Evolutionary conservation across 2,888 invertebrate species (phyloP).

Genomic region (Eudasyphora cyanicolor): DNA sequence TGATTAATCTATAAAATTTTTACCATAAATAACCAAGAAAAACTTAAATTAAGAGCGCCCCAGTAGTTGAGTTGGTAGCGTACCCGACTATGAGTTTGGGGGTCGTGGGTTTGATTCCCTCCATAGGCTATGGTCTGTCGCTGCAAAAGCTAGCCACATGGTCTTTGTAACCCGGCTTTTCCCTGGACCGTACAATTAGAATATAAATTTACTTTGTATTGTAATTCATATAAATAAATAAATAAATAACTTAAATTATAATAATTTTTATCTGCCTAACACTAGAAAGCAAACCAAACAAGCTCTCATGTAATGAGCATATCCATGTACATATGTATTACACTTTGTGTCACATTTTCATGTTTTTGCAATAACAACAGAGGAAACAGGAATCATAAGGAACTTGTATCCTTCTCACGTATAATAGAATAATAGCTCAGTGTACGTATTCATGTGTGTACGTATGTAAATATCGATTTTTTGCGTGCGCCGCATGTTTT

Average conservation of each 20-base stretch:
- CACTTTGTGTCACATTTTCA: slow-evolving; percentile 19
- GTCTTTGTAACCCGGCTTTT: no score
- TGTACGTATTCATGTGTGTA: slow-evolving; percentile 10
- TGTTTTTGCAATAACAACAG: not conserved
- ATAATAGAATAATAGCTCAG: no score
- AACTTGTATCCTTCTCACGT: not conserved
- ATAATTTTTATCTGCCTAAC: not conserved
- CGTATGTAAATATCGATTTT: slow-evolving; percentile 57
- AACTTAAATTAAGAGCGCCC: no score
- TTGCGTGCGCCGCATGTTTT: slow-evolving; percentile 63
- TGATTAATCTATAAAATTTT: no score
- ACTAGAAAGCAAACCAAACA: not conserved
- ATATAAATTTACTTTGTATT: not conserved
- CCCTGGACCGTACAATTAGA: not conserved
- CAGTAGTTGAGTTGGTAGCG: no score
- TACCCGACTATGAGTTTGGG: no score
- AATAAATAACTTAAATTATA: not conserved
- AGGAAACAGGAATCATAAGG: not conserved
- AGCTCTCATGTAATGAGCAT: not conserved
- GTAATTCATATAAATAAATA: not conserved
- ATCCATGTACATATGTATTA: no score
- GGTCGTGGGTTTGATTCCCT: no score
- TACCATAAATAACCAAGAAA: no score
- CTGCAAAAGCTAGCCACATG: no score
- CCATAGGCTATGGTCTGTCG: no score